Percentiles rank a stretch among this genome's conserved stretches.
Conservation (phyloP, 2,888 invertebrate species). For the Drosophila testacea region DNA sequence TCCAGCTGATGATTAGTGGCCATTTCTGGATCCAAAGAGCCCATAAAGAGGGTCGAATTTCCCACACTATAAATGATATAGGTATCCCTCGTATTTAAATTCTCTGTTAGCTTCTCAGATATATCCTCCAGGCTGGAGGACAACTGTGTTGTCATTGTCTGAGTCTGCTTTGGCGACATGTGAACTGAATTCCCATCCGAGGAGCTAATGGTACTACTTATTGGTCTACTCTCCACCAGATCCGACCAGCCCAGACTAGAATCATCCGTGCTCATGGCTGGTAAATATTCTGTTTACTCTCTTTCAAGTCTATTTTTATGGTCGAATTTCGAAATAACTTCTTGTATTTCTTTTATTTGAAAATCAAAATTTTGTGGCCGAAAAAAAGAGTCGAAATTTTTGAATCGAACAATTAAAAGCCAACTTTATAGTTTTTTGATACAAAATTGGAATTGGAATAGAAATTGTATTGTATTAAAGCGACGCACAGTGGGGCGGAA, state of each 20-base stretch:
- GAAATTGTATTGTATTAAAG: too few relatives aligned
- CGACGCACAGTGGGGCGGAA: too few relatives aligned
- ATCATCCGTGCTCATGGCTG: conserved; percentile 43
- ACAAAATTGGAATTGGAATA: not conserved
- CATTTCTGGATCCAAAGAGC: conserved; percentile 29
- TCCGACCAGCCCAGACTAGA: conserved; percentile 49
- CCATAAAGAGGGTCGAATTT: conserved; percentile 52
- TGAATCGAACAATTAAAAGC: conserved; percentile 8
- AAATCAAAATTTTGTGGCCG: conserved; percentile 19
- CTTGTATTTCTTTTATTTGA: not conserved
- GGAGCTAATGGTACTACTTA: conserved; percentile 9
- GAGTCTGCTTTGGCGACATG: not conserved
- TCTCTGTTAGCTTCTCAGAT: not conserved
- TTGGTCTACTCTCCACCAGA: conserved; percentile 22
- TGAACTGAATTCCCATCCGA: conserved; percentile 14
- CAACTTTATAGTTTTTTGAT: not conserved
- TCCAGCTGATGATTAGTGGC: conserved; percentile 27
- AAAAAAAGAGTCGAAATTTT: conserved; percentile 7
- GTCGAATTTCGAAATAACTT: conserved; percentile 6
- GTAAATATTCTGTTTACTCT: not conserved
- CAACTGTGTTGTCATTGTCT: not conserved
- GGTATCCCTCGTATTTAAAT: conserved; percentile 30
- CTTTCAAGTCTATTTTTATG: not conserved
- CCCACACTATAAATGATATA: conserved; percentile 60
- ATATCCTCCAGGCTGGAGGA: not conserved